Evolutionary conservation across 2,888 invertebrate genomes (phyloP).

Genomic region (Phytoseiulus persimilis): DNA sequence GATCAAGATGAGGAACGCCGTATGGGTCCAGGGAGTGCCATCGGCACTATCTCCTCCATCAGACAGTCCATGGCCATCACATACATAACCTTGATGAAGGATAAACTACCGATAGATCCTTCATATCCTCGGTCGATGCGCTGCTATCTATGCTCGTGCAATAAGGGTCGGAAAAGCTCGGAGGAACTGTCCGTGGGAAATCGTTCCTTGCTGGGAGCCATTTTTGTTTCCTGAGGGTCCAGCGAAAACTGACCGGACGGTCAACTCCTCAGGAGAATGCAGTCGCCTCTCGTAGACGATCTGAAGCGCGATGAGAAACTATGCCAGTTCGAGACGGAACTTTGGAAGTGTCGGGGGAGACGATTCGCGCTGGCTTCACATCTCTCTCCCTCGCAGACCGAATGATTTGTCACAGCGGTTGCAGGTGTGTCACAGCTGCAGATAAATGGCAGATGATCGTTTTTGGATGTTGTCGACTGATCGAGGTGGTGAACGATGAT

Average conservation of each 20-base stretch:
- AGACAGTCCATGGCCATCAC: not conserved
- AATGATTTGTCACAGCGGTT: not conserved
- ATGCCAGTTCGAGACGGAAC: too few species aligned
- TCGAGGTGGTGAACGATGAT: not conserved
- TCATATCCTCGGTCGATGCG: too few species aligned
- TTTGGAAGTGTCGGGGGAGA: not conserved
- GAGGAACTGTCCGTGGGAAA: too few species aligned
- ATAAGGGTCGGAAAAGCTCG: too few species aligned
- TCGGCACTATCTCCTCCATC: not conserved
- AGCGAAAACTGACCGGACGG: too few species aligned
- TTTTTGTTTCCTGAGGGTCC: too few species aligned
- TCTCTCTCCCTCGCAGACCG: not conserved
- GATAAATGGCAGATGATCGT: not conserved
- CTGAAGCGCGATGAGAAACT: too few species aligned
- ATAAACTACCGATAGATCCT: not conserved
- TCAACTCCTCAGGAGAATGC: too few species aligned
- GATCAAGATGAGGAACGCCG: not conserved
- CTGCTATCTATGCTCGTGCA: too few species aligned
- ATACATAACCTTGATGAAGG: conserved; percentile 5
- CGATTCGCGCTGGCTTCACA: not conserved
- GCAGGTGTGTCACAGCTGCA: not conserved
- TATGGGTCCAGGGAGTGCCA: conserved; percentile 5
- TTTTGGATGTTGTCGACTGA: not conserved
- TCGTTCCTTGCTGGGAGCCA: too few species aligned
- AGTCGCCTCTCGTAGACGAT: too few species aligned